phyloP scores from a whole-genome alignment of 1,140 invertebrate species.

The Physella acuta region DNA sequence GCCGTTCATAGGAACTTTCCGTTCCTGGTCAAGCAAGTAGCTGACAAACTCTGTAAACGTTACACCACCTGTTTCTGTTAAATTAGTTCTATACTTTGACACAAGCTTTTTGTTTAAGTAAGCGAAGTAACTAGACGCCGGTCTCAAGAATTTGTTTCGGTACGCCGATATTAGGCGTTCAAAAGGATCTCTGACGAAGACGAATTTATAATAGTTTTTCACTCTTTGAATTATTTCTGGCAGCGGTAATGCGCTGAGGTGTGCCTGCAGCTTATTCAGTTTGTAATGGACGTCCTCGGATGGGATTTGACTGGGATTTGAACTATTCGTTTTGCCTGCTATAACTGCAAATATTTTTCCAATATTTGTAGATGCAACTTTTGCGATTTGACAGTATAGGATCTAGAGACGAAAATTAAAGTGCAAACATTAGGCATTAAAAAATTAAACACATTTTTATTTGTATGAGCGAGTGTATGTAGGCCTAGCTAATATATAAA shows the following conservation, averaged over 20 bases:
- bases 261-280: slow-evolving; percentile 25
- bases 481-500: background rate
- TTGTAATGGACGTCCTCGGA: slow-evolving; percentile 32
- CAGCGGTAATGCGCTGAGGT: slow-evolving; percentile 63
- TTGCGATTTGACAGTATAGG: slow-evolving; percentile 89
- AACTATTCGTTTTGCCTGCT: slow-evolving; percentile 61
- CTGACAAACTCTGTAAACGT: slow-evolving; percentile 20
- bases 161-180: slow-evolving; percentile 88
- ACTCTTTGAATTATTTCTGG: slow-evolving; percentile 66
- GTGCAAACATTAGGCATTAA: background rate
- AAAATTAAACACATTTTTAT: background rate
- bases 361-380: slow-evolving; percentile 92
- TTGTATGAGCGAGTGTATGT: background rate
- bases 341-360: slow-evolving; percentile 84
- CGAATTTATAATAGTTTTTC: slow-evolving; percentile 75
- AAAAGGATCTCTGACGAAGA: slow-evolving; percentile 88
- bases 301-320: slow-evolving; percentile 26
- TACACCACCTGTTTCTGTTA: slow-evolving; percentile 3
- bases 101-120: slow-evolving; percentile 79
- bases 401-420: slow-evolving; percentile 62
- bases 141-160: slow-evolving; percentile 80
- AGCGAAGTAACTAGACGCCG: slow-evolving; percentile 68
- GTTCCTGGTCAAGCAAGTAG: slow-evolving; percentile 1
- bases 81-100: slow-evolving; percentile 6
- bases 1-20: slow-evolving; percentile 21